phyloP scores from a whole-genome alignment of 1,140 invertebrate genomes.

The Caerostris extrusa region DNA sequence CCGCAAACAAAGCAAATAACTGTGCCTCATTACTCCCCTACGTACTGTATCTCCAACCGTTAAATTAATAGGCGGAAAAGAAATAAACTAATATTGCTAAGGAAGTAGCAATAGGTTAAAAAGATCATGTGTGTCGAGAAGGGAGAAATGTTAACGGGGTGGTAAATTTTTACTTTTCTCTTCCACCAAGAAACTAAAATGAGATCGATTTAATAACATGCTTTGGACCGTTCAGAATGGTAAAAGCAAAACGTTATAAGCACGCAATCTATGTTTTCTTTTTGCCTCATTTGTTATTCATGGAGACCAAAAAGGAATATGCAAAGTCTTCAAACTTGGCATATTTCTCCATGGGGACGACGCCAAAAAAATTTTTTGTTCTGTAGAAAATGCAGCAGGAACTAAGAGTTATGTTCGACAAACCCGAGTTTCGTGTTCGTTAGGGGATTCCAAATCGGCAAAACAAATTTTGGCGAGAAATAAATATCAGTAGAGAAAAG shows the following conservation, averaged over 20 bases:
- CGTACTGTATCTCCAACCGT: not conserved
- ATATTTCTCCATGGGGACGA: too few species aligned
- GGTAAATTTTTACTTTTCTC: conserved; percentile 29
- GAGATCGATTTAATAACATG: too few species aligned
- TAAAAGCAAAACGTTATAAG: too few species aligned
- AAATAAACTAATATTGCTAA: not conserved
- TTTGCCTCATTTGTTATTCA: too few species aligned
- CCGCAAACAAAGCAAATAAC: not conserved
- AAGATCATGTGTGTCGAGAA: conserved; percentile 19
- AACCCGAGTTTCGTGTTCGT: not conserved
- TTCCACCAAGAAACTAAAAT: not conserved
- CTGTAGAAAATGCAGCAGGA: too few species aligned
- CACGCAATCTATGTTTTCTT: too few species aligned
- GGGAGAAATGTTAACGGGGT: conserved; percentile 6
- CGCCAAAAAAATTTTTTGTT: too few species aligned
- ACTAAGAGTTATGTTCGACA: too few species aligned
- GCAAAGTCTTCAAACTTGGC: too few species aligned
- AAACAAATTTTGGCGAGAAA: not conserved
- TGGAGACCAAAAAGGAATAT: too few species aligned
- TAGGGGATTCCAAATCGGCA: not conserved
- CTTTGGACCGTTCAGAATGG: too few species aligned
- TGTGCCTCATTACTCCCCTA: conserved; percentile 1
- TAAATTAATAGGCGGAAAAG: conserved; percentile 36
- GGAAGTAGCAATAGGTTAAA: conserved; percentile 10
- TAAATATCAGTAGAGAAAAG: conserved; percentile 17